Percentiles rank a stretch among this genome's conserved stretches.
phyloP scores from a whole-genome alignment of 2,113 vertebrate species.

The Gnathochromis pfefferi region DNA sequence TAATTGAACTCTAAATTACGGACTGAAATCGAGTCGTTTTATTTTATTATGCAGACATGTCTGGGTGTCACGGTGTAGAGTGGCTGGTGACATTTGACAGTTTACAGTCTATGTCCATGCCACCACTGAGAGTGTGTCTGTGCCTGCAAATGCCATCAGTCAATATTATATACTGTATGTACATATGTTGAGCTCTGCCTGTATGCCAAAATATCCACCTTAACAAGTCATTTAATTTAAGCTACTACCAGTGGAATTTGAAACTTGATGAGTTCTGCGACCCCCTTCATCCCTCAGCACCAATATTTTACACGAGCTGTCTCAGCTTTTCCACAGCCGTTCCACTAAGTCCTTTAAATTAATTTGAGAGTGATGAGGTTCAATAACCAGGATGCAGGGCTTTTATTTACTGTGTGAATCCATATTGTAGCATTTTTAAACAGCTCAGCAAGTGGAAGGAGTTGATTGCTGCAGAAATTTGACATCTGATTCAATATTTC shows the following conservation, averaged over 20 bases:
- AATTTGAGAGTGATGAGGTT: constrained; percentile 23
- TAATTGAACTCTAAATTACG: constrained; percentile 1
- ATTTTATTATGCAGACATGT: neutral
- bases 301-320: constrained; percentile 23
- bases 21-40: constrained; percentile 10
- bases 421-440: neutral
- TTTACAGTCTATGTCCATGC: neutral
- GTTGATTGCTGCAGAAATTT: neutral
- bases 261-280: constrained; percentile 37
- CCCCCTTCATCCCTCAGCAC: neutral
- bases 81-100: constrained; percentile 7
- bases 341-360: neutral
- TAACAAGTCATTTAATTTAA: constrained; percentile 47
- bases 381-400: neutral
- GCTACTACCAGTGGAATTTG: constrained; percentile 15
- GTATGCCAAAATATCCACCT: constrained; percentile 6
- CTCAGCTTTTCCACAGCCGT: neutral
- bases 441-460: neutral
- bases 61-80: constrained; percentile 18
- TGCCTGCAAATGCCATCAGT: neutral
- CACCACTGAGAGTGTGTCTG: neutral
- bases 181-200: neutral
- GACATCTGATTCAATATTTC: neutral
- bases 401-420: neutral
- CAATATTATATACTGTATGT: neutral